Evolutionary conservation across 1,140 invertebrate genomes (phyloP).

Genomic region (Sinella curviseta): DNA sequence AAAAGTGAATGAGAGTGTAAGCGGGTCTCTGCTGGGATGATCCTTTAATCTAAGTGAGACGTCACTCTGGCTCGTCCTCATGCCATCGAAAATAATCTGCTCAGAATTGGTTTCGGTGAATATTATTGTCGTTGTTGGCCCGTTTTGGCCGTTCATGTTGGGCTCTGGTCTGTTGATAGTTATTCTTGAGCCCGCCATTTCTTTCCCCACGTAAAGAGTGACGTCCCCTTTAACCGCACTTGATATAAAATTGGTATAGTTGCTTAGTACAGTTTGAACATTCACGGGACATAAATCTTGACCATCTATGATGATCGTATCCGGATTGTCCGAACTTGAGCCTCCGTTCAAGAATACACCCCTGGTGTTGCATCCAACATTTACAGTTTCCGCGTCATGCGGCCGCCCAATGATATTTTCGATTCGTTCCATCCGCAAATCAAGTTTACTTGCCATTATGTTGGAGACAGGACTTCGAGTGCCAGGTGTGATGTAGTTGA

Average conservation of each 20-base stretch:
- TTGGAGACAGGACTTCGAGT: too few relatives aligned
- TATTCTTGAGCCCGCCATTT: too few relatives aligned
- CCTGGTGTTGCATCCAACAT: background rate
- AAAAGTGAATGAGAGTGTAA: background rate
- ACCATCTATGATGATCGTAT: background rate
- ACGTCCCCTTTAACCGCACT: too few relatives aligned
- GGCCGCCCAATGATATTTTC: background rate
- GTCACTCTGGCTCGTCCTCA: too few relatives aligned
- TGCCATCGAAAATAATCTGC: too few relatives aligned
- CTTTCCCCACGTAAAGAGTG: too few relatives aligned
- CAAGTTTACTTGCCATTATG: background rate
- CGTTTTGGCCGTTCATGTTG: too few relatives aligned
- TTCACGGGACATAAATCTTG: background rate
- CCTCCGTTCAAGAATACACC: background rate
- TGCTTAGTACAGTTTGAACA: background rate
- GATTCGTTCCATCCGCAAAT: background rate
- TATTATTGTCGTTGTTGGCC: too few relatives aligned
- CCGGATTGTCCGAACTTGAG: background rate
- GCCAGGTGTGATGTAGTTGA: background rate
- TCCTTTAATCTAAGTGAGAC: too few relatives aligned
- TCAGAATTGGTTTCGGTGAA: too few relatives aligned
- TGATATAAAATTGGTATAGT: background rate
- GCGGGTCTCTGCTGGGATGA: background rate
- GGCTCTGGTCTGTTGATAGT: too few relatives aligned
- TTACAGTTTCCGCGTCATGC: background rate